A percentile compares a stretch with the other conserved stretches of the same genome.
Conservation (phyloP, 2,888 invertebrate species). For the Rhingia campestris region DNA sequence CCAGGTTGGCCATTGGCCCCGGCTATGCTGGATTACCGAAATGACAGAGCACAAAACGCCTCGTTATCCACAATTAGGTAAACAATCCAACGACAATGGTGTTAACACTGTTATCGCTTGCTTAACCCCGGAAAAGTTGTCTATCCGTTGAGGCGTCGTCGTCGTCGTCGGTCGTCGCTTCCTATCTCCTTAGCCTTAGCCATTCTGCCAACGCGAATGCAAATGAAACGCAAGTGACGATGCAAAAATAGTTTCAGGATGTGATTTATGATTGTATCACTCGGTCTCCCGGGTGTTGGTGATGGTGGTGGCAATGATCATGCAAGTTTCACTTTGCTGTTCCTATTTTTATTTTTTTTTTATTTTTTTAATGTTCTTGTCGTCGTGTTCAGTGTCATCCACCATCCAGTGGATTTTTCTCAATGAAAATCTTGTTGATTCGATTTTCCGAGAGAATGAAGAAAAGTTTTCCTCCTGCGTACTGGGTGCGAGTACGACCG, state of each 20-base stretch:
- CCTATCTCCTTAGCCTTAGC: background rate
- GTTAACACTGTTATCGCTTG: constrained; percentile 60
- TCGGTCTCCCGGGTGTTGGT: background rate
- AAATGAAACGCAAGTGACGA: constrained; percentile 69
- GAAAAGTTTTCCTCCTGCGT: background rate
- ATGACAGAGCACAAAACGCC: constrained; percentile 30
- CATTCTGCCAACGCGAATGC: constrained; percentile 38
- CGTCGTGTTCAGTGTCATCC: constrained; percentile 23
- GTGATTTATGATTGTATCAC: constrained; percentile 68
- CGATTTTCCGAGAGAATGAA: constrained; percentile 7
- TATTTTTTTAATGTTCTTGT: background rate
- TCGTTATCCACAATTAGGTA: constrained; percentile 60
- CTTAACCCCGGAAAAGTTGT: constrained; percentile 41
- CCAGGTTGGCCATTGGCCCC: background rate
- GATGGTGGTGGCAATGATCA: constrained; percentile 40
- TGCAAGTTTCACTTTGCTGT: constrained; percentile 43
- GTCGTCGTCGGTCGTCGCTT: background rate
- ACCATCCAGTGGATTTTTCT: constrained; percentile 39
- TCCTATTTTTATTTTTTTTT: background rate
- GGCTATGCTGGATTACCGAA: background rate
- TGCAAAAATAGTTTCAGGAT: constrained; percentile 66
- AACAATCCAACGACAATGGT: constrained; percentile 57
- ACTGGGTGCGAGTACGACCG: background rate
- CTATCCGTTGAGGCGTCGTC: too few relatives aligned
- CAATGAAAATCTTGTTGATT: constrained; percentile 47